Conservation (phyloP, 2,888 invertebrate genomes). For the Magallana nippona region DNA sequence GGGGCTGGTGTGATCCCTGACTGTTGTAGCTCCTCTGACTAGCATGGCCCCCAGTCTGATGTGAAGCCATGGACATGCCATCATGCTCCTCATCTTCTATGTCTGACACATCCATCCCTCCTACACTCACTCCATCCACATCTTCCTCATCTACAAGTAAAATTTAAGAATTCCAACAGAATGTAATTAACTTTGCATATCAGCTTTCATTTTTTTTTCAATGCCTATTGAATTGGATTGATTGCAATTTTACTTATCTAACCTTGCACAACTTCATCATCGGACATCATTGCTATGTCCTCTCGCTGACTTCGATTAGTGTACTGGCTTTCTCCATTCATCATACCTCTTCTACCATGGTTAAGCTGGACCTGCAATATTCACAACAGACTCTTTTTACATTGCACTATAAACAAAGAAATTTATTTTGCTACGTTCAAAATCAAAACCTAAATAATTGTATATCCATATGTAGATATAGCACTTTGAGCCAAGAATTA, state of each 20-base stretch:
- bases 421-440: too few species aligned
- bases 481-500: too few species aligned
- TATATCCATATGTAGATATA: too few species aligned
- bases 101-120: slow-evolving; percentile 78
- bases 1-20: slow-evolving; percentile 50
- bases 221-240: background rate
- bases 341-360: slow-evolving; percentile 41
- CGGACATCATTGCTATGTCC: slow-evolving; percentile 65
- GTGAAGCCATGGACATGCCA: slow-evolving; percentile 48
- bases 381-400: too few species aligned
- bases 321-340: slow-evolving; percentile 47
- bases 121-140: slow-evolving; percentile 75
- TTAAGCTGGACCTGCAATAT: slow-evolving; percentile 13
- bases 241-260: background rate
- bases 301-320: slow-evolving; percentile 40
- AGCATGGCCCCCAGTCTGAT: slow-evolving; percentile 36
- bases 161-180: background rate
- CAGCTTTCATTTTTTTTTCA: background rate
- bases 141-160: slow-evolving; percentile 61
- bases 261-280: slow-evolving; percentile 55
- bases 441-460: too few species aligned
- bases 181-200: background rate
- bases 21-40: slow-evolving; percentile 37
- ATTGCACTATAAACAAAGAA: too few species aligned
- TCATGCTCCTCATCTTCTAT: slow-evolving; percentile 69